A percentile compares a stretch with the other conserved stretches of the same genome.
Conservation (phyloP, 2,113 vertebrate genomes). For the Todiramphus chloris region DNA sequence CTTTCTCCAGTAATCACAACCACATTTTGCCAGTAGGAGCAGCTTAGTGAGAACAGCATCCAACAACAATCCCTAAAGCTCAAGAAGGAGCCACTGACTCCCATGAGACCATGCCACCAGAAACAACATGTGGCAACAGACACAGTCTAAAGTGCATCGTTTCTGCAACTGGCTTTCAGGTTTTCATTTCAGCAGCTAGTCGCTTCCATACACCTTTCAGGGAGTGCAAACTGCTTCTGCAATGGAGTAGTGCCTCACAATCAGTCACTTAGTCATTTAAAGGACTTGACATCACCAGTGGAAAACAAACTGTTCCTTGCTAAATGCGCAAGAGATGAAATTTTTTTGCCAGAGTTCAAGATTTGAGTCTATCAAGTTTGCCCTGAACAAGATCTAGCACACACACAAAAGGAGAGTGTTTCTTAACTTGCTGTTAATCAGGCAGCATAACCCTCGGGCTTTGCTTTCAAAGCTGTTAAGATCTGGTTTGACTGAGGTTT, state of each 20-base stretch:
- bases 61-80: neutral
- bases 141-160: neutral
- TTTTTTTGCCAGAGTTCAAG: slow-evolving; percentile 1
- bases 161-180: neutral
- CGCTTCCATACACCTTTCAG: neutral
- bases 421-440: slow-evolving; percentile 31
- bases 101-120: neutral
- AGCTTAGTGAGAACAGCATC: neutral
- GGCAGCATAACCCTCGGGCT: neutral
- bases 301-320: slow-evolving; percentile 9
- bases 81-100: neutral
- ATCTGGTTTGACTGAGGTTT: neutral
- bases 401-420: slow-evolving; percentile 4
- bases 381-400: neutral
- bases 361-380: neutral
- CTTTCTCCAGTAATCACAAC: neutral
- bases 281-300: neutral
- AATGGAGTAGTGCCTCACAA: neutral
- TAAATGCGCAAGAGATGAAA: neutral
- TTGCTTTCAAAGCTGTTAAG: slow-evolving; percentile 36
- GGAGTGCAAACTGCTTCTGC: neutral
- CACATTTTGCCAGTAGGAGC: neutral
- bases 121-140: neutral
- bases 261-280: neutral
- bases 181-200: neutral